phyloP scores from a whole-genome alignment of 1,140 invertebrate genomes.

The Diorhabda elongata region DNA sequence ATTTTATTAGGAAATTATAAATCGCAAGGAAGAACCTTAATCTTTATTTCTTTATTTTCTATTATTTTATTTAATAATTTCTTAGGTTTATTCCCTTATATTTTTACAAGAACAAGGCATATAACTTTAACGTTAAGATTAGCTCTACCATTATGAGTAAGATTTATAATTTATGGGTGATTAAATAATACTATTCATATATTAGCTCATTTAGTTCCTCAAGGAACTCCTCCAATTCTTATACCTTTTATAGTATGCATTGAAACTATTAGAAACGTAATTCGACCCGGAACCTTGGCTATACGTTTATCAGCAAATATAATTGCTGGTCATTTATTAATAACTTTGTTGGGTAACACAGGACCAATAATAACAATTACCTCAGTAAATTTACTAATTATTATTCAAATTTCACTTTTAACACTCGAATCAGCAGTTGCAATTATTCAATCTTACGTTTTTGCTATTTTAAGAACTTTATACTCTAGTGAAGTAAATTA shows the following conservation, averaged over 20 bases:
- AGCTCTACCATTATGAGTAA: slow-evolving; percentile 57
- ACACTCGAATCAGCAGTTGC: slow-evolving; percentile 39
- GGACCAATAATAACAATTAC: slow-evolving; percentile 36
- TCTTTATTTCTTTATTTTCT: slow-evolving; percentile 54
- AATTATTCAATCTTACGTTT: slow-evolving; percentile 41
- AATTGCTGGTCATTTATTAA: slow-evolving; percentile 61
- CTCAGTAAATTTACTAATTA: slow-evolving; percentile 45
- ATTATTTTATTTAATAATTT: slow-evolving; percentile 60
- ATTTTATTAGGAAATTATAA: slow-evolving; percentile 45
- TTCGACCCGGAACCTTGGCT: slow-evolving; percentile 60
- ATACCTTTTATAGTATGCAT: slow-evolving; percentile 57
- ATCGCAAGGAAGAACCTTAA: slow-evolving; percentile 48
- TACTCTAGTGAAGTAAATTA: slow-evolving; percentile 48
- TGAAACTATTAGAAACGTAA: slow-evolving; percentile 59
- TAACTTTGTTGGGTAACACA: slow-evolving; percentile 51
- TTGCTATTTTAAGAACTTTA: slow-evolving; percentile 42
- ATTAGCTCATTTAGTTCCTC: slow-evolving; percentile 59
- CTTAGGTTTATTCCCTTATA: slow-evolving; percentile 62
- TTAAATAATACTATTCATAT: slow-evolving; percentile 53
- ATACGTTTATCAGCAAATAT: slow-evolving; percentile 64
- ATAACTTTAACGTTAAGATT: slow-evolving; percentile 53
- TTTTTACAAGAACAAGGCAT: slow-evolving; percentile 62
- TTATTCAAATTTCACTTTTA: slow-evolving; percentile 52
- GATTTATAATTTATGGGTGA: slow-evolving; percentile 58
- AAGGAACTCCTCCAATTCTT: slow-evolving; percentile 53